Percentiles rank a stretch among this genome's conserved stretches.
phyloP scores from a whole-genome alignment of 2,888 invertebrate species.

The Bruchidius siliquastri region DNA sequence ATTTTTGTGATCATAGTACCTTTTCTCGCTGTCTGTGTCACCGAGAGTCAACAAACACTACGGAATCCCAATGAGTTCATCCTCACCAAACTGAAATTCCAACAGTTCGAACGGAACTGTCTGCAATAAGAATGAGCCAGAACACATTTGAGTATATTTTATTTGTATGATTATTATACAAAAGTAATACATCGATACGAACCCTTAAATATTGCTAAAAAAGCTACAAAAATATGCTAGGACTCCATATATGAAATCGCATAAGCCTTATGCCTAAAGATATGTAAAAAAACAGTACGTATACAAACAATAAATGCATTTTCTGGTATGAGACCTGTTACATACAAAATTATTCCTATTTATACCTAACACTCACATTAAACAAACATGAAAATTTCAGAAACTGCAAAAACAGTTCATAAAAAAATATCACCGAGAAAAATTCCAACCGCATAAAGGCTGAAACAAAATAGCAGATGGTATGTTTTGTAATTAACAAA shows the following conservation, averaged over 20 bases:
- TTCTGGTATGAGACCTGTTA: background rate
- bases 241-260: slow-evolving; percentile 22
- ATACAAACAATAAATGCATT: background rate
- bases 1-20: no score
- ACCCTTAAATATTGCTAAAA: slow-evolving; percentile 21
- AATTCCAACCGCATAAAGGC: background rate
- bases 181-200: slow-evolving; percentile 21
- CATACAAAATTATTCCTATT: background rate
- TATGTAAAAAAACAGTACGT: background rate
- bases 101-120: no score
- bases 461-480: background rate
- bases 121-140: background rate
- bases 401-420: background rate
- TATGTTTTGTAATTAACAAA: background rate
- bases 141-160: background rate
- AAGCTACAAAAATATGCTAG: slow-evolving; percentile 26
- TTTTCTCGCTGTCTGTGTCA: no score
- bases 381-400: background rate
- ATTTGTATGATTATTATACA: slow-evolving; percentile 27
- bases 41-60: no score
- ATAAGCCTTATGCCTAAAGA: slow-evolving; percentile 14
- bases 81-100: no score
- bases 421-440: background rate
- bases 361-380: background rate
- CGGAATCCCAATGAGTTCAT: no score